Conservation (phyloP, 1,140 invertebrate genomes). For the Battus philenor region DNA sequence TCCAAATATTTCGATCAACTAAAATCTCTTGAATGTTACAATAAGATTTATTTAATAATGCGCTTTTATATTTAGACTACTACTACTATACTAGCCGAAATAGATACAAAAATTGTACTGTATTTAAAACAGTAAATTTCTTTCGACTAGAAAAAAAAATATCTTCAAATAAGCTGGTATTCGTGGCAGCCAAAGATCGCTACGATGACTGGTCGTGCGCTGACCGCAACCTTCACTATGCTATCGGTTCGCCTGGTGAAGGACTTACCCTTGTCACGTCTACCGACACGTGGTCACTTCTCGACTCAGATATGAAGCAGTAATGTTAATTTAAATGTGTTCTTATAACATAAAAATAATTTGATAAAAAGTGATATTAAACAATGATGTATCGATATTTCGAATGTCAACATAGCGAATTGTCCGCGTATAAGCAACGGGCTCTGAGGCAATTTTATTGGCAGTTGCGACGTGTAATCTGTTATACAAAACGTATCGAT, state of each 20-base stretch:
- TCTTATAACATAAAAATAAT: neutral
- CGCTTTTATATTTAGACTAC: neutral
- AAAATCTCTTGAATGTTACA: too few species aligned
- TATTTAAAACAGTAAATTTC: neutral
- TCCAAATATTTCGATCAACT: too few species aligned
- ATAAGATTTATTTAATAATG: neutral
- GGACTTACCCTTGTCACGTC: too few species aligned
- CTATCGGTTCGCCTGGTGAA: too few species aligned
- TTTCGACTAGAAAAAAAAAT: neutral
- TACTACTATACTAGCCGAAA: too few species aligned
- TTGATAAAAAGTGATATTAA: neutral
- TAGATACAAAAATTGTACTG: too few species aligned
- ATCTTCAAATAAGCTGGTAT: neutral
- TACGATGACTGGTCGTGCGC: too few species aligned
- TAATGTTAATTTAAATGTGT: neutral
- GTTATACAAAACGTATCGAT: slow-evolving; percentile 44
- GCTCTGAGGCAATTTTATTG: neutral
- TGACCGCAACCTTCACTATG: too few species aligned
- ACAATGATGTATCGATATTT: neutral
- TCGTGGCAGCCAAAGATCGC: neutral
- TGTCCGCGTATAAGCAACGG: neutral
- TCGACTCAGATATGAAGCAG: neutral
- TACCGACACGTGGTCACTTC: too few species aligned
- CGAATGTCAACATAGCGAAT: neutral
- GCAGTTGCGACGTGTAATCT: slow-evolving; percentile 26